These are phyloP conservation scores for Neodiprion lecontei DNA, from an alignment of 1,140 invertebrate species.

Conservation along the genomic window DNA sequence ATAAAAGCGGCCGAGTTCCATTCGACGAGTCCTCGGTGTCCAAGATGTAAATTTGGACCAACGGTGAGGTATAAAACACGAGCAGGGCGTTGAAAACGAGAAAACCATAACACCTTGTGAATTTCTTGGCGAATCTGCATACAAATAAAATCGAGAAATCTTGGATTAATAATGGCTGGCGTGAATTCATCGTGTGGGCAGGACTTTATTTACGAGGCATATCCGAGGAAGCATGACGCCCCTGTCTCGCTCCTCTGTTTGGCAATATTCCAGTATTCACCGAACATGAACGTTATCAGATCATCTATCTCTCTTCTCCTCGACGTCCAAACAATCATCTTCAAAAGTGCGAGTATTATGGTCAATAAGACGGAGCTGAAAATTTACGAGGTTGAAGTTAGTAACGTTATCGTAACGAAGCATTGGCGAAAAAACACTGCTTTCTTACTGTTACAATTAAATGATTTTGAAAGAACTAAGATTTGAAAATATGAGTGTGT, in stretches of 20 bases:
- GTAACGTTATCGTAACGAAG: neutral
- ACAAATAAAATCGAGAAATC: neutral
- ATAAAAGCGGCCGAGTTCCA: constrained; percentile 35
- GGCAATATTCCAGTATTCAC: constrained; percentile 39
- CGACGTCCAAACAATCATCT: constrained; percentile 37
- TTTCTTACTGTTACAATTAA: constrained; percentile 4
- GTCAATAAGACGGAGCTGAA: constrained; percentile 41
- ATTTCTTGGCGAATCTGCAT: constrained; percentile 35
- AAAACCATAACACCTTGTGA: constrained; percentile 38
- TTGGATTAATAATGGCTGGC: neutral
- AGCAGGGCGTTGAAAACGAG: constrained; percentile 39
- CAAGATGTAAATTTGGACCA: constrained; percentile 28
- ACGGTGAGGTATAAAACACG: constrained; percentile 39
- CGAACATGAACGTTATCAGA: constrained; percentile 38
- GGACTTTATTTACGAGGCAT: constrained; percentile 32
- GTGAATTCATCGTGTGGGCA: neutral
- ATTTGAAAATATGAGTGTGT: too few relatives aligned
- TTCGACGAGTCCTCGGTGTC: constrained; percentile 11
- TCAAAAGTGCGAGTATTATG: constrained; percentile 38
- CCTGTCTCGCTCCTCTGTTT: constrained; percentile 9
- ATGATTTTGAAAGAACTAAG: too few relatives aligned
- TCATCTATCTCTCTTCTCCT: constrained; percentile 28
- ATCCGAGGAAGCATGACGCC: constrained; percentile 24
- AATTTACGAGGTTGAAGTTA: neutral
- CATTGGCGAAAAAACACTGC: constrained; percentile 5